A percentile compares a stretch with the other conserved stretches of the same genome.
Conservation (phyloP, 2,113 vertebrate species). For the Acrocephalus arundinaceus region DNA sequence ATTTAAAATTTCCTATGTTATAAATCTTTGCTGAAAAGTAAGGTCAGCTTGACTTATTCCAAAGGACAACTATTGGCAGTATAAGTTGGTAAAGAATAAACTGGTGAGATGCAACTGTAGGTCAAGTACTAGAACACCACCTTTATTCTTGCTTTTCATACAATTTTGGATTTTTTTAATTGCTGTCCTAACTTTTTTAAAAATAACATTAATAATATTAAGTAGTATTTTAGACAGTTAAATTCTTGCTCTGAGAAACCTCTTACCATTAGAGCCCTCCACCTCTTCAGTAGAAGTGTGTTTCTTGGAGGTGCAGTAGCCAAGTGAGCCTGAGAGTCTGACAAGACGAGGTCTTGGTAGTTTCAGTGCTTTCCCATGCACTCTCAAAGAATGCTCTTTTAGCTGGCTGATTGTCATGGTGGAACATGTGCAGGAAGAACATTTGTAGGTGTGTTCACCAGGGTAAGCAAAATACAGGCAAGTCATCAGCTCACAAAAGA, state of each 20-base stretch:
- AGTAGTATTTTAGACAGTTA: neutral
- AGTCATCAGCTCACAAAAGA: slow-evolving; percentile 38
- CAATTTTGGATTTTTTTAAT: neutral
- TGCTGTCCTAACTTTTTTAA: neutral
- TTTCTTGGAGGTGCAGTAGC: slow-evolving; percentile 71
- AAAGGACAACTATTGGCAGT: neutral
- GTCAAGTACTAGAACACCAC: neutral
- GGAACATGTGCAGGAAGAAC: slow-evolving; percentile 89
- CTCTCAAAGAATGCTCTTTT: slow-evolving; percentile 90
- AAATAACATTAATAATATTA: neutral
- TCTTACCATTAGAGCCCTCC: slow-evolving; percentile 77
- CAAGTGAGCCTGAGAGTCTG: slow-evolving; percentile 78
- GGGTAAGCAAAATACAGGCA: slow-evolving; percentile 37
- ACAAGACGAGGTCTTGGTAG: slow-evolving; percentile 82
- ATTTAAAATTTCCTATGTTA: neutral
- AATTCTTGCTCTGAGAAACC: neutral
- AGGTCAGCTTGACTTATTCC: neutral
- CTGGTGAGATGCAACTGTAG: neutral
- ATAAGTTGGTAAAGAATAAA: neutral
- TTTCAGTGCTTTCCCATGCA: slow-evolving; percentile 87
- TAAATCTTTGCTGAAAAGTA: neutral
- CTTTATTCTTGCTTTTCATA: neutral
- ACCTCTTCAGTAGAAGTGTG: slow-evolving; percentile 60
- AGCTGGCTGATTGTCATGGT: slow-evolving; percentile 91
- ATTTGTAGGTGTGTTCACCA: slow-evolving; percentile 93